A percentile compares a stretch with the other conserved stretches of the same genome.
These are phyloP conservation scores for Pammene fasciana DNA, from an alignment of 2,888 invertebrate species.

Conservation along the genomic window DNA sequence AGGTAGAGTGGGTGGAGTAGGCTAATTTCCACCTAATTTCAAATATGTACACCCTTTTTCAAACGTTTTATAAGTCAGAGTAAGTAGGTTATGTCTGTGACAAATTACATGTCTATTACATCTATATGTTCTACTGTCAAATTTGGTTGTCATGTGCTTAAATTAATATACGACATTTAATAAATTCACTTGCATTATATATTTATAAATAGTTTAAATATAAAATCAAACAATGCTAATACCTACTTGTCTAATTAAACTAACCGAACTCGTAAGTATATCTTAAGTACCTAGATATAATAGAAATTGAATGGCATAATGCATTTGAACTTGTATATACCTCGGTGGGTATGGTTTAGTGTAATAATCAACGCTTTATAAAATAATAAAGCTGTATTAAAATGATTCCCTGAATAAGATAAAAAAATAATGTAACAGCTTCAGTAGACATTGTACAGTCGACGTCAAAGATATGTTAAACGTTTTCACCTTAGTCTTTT, in stretches of 20 bases:
- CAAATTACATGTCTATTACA: constrained; percentile 1
- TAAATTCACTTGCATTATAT: constrained; percentile 16
- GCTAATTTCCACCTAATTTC: too few relatives aligned
- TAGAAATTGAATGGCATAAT: background rate
- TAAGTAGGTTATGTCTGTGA: background rate
- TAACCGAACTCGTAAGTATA: constrained; percentile 29
- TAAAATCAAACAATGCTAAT: constrained; percentile 28
- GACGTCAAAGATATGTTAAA: too few relatives aligned
- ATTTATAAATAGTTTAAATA: constrained; percentile 17
- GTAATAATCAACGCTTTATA: too few relatives aligned
- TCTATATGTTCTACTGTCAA: constrained; percentile 15
- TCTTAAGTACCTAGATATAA: background rate
- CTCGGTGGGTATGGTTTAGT: too few relatives aligned
- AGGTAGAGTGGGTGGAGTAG: too few relatives aligned
- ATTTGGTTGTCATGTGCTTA: constrained; percentile 29
- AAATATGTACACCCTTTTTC: constrained; percentile 2
- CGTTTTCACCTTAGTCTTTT: too few relatives aligned
- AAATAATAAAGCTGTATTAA: too few relatives aligned
- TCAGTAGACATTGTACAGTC: too few relatives aligned
- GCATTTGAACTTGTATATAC: background rate
- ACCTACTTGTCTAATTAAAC: constrained; percentile 29
- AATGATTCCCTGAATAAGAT: too few relatives aligned
- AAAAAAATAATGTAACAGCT: too few relatives aligned
- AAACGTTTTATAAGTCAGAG: background rate
- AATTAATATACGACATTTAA: constrained; percentile 24